Evolutionary conservation across 2,113 vertebrate species (phyloP).

Genomic region (Guaruba guarouba): DNA sequence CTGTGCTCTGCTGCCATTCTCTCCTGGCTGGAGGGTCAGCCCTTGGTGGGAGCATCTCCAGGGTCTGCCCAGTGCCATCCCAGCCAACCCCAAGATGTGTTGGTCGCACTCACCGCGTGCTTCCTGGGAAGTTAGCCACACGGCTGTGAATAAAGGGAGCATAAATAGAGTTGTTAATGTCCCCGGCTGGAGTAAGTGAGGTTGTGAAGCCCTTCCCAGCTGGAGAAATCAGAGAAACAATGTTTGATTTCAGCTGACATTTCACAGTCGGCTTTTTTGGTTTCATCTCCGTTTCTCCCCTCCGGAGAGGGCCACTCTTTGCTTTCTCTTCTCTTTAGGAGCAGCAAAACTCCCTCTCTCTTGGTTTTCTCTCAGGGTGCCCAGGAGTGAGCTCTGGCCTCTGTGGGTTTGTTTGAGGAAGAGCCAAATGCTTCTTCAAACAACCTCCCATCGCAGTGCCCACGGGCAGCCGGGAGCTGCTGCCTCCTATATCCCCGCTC

Average conservation of each 20-base stretch:
- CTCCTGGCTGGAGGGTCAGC: background rate
- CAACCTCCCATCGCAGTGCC: background rate
- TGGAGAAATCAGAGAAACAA: background rate
- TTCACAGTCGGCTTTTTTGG: background rate
- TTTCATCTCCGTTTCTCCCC: background rate
- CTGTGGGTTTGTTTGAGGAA: background rate
- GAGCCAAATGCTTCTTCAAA: background rate
- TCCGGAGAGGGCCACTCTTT: fast-evolving
- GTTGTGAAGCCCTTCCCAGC: background rate
- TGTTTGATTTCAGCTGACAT: background rate
- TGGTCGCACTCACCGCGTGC: fast-evolving
- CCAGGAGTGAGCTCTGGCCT: background rate
- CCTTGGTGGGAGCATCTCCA: background rate
- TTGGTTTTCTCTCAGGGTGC: background rate
- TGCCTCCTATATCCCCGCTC: fast-evolving
- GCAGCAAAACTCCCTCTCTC: background rate
- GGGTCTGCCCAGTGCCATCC: background rate
- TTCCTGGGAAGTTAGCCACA: background rate
- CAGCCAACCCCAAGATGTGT: fast-evolving
- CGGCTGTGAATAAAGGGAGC: slow-evolving; percentile 28
- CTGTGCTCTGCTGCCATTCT: background rate
- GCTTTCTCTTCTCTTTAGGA: background rate
- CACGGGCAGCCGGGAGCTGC: fast-evolving
- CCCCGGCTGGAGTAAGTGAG: background rate
- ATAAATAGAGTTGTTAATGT: slow-evolving; percentile 18